These are phyloP conservation scores for Escarpia spicata DNA, from an alignment of 2,888 invertebrate species.

Conservation along the genomic window DNA sequence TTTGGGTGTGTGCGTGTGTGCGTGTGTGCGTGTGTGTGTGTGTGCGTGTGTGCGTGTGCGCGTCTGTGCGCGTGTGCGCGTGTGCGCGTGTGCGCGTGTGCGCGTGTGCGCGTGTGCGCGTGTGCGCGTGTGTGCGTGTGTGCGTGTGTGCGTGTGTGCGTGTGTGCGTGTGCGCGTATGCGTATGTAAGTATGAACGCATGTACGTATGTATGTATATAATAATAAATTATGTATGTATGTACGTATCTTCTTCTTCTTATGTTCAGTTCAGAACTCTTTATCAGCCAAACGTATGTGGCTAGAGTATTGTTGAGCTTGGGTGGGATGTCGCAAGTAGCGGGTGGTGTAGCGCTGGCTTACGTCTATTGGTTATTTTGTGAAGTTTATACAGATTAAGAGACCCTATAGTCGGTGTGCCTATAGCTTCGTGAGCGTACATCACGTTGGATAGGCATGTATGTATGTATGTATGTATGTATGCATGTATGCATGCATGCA, in stretches of 20 bases:
- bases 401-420: no score
- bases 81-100: not conserved
- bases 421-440: no score
- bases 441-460: not conserved
- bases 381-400: no score
- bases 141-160: no score
- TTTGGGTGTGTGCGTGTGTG: not conserved
- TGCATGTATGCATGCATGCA: not conserved
- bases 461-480: constrained; percentile 14
- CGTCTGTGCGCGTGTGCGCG: not conserved
- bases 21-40: not conserved
- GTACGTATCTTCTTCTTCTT: not conserved
- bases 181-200: not conserved
- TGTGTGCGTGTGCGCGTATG: not conserved
- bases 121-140: no score
- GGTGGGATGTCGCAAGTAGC: no score
- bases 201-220: not conserved
- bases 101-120: not conserved
- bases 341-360: no score
- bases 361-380: no score
- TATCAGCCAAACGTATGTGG: no score
- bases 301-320: no score
- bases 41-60: not conserved
- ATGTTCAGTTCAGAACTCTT: no score
- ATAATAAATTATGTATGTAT: not conserved